Evolutionary conservation across 2,113 vertebrate species (phyloP), one percentile per base, ranked within the genome.

Genomic region (Emydura subglobosa): DNA sequence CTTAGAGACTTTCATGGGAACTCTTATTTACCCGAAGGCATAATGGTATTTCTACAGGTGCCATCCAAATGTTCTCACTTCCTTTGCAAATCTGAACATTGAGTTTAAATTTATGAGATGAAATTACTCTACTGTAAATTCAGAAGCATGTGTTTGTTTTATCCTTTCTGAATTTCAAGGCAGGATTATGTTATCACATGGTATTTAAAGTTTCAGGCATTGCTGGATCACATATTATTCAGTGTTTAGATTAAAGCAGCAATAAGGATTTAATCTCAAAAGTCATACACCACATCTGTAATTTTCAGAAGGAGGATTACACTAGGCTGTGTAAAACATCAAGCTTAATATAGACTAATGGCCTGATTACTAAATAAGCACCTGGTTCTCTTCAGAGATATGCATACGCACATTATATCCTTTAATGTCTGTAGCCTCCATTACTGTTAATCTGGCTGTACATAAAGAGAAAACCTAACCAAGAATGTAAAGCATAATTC

Each of bases 181-280:
- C 27, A 88, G 87, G 83, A 89, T 94, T 91, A 65, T 0, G 47
- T 1, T 39, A n/a, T 0, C 5, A 80, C 59, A 80, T 22, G 0
- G 5, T 85, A 65, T 42, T 8, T 91, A 61, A 92, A 89, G 39
- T 22, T 51, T 82, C 88, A 82, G 92, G 61, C 29, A 65, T 82
- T 42, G 7, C 21, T 27, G 82, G 6, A 29, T 49, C 39, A 85
- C 0, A 0, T 22, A 72, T 86, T 65, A 83, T 1, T 29, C 74
- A 83, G 49, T n/a, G 78, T 90, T 87, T 93, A 82, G 86, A 95
- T 94, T 95, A 95, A 89, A 95, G 86, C 65, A 91, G 83, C 78
- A 39, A 21, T 79, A 83, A 89, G 44, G 88, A 84, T 49, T 42
- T 80, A 61, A 97, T 91, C 85, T 81, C 57, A 84, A 61, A 87